These are phyloP conservation scores for Wasmannia auropunctata DNA, from an alignment of 1,140 invertebrate genomes.

Conservation along the genomic window DNA sequence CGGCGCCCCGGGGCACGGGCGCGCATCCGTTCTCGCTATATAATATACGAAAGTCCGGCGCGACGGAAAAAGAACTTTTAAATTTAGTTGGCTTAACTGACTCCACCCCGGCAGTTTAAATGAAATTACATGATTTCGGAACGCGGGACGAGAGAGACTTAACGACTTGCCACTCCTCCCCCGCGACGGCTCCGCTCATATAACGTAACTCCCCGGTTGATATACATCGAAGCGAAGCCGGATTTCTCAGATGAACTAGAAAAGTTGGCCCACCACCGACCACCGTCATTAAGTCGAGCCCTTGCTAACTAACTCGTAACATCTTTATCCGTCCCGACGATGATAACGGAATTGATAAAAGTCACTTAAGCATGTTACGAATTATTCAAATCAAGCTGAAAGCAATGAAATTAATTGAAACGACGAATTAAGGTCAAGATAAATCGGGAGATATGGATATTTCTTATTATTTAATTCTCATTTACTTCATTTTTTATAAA, in stretches of 20 bases:
- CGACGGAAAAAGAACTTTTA: slow-evolving; percentile 58
- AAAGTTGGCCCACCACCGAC: slow-evolving; percentile 33
- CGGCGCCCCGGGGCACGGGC: slow-evolving; percentile 45
- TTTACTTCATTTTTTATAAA: neutral
- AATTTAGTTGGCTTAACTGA: slow-evolving; percentile 63
- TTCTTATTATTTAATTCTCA: slow-evolving; percentile 3
- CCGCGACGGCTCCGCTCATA: slow-evolving; percentile 21
- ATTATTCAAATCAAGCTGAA: slow-evolving; percentile 31
- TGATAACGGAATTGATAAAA: slow-evolving; percentile 27
- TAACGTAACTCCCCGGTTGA: slow-evolving; percentile 50
- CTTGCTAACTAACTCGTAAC: slow-evolving; percentile 41
- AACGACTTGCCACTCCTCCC: slow-evolving; percentile 42
- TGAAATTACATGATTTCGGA: slow-evolving; percentile 57
- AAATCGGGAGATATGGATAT: neutral
- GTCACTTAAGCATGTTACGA: neutral
- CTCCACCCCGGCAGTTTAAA: slow-evolving; percentile 49
- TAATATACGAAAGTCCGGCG: slow-evolving; percentile 58
- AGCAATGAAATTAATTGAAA: neutral
- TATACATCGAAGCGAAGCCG: slow-evolving; percentile 54
- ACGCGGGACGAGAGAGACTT: slow-evolving; percentile 30
- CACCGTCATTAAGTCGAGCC: slow-evolving; percentile 38
- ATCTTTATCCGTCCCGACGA: slow-evolving; percentile 32
- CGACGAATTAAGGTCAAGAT: neutral
- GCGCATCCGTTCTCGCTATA: slow-evolving; percentile 49
- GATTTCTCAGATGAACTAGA: slow-evolving; percentile 48